phyloP scores from a whole-genome alignment of 2,797 vertebrate genomes.

The Dallia pectoralis region DNA sequence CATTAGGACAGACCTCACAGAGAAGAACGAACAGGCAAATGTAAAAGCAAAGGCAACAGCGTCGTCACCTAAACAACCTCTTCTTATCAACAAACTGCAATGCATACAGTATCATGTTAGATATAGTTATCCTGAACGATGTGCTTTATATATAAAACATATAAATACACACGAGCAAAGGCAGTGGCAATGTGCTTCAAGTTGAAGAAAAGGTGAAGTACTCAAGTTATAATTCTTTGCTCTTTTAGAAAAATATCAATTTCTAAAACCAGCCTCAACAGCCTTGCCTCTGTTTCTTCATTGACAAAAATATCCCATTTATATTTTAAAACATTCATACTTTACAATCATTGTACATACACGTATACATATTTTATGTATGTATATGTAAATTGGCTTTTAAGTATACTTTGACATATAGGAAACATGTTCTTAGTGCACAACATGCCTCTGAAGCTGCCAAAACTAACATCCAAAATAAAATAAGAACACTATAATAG shows the following conservation, averaged over 20 bases:
- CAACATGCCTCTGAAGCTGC: slow-evolving; percentile 79
- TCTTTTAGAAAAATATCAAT: slow-evolving; percentile 80
- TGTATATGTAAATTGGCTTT: slow-evolving; percentile 72
- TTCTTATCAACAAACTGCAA: slow-evolving; percentile 59
- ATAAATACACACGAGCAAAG: slow-evolving; percentile 75
- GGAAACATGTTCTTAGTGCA: slow-evolving; percentile 74
- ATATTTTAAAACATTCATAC: slow-evolving; percentile 78
- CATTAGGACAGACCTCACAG: slow-evolving; percentile 74
- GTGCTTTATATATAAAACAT: slow-evolving; percentile 78
- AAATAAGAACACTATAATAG: slow-evolving; percentile 66
- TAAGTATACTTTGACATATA: slow-evolving; percentile 59
- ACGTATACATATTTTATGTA: slow-evolving; percentile 67
- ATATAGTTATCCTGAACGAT: slow-evolving; percentile 57
- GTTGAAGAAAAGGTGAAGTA: slow-evolving; percentile 65
- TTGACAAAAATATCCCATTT: slow-evolving; percentile 81
- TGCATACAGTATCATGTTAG: slow-evolving; percentile 62
- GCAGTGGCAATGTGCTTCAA: slow-evolving; percentile 77
- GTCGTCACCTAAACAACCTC: slow-evolving; percentile 64
- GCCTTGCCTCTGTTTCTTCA: slow-evolving; percentile 68
- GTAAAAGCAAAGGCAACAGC: slow-evolving; percentile 56
- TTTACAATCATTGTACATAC: slow-evolving; percentile 79
- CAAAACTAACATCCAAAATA: slow-evolving; percentile 68
- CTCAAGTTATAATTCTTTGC: slow-evolving; percentile 62
- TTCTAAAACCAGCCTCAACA: slow-evolving; percentile 70
- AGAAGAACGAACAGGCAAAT: slow-evolving; percentile 57